Evolutionary conservation across 2,888 invertebrate genomes (phyloP).

Genomic region (Petrolisthes manimaculis): DNA sequence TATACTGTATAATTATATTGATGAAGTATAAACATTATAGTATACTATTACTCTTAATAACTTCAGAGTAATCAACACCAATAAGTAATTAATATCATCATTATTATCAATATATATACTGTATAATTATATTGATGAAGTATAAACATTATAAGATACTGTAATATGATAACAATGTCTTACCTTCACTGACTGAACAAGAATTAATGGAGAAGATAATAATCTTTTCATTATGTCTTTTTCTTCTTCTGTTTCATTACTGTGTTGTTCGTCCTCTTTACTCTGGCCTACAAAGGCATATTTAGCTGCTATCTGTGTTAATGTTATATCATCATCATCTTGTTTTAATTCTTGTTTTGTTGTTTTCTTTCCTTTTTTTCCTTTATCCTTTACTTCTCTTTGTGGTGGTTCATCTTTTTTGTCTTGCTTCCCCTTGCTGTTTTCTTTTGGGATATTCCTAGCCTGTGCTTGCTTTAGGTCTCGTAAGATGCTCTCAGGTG

Average conservation of each 20-base stretch:
- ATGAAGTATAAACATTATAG: not conserved
- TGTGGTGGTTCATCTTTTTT: conserved; percentile 8
- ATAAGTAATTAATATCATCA: too few species aligned
- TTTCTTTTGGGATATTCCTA: conserved; percentile 27
- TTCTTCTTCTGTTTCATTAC: conserved; percentile 60
- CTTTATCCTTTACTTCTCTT: conserved; percentile 31
- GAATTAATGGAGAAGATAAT: conserved; percentile 67
- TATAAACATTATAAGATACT: not conserved
- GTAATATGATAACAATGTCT: not conserved
- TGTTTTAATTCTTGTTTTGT: conserved; percentile 43
- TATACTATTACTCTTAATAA: too few species aligned
- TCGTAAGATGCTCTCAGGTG: conserved; percentile 38
- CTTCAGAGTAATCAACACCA: too few species aligned
- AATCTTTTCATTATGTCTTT: conserved; percentile 61
- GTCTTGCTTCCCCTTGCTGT: conserved; percentile 32
- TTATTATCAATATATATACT: not conserved
- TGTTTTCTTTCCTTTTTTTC: conserved; percentile 61
- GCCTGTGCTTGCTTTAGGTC: conserved; percentile 21
- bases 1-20: not conserved
- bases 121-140: not conserved
- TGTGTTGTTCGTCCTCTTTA: conserved; percentile 37
- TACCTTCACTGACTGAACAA: conserved; percentile 70
- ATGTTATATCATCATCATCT: conserved; percentile 67
- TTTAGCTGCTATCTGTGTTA: conserved; percentile 68
- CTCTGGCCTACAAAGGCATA: conserved; percentile 67